phyloP scores from a whole-genome alignment of 2,888 invertebrate species.

The Sthenelais limicola region DNA sequence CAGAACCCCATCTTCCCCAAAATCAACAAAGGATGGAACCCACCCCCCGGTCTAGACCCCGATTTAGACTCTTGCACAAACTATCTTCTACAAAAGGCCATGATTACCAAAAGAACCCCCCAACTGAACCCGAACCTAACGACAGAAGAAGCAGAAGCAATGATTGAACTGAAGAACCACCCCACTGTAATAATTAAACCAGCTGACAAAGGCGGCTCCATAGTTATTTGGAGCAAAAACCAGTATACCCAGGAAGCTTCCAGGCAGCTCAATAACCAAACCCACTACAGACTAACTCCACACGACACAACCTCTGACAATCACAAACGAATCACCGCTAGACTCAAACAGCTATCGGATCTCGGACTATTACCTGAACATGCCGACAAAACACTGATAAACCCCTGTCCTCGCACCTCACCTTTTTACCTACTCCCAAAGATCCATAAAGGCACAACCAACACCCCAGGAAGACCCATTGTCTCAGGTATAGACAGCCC shows the following conservation, averaged over 20 bases:
- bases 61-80: not conserved
- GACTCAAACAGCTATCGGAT: not conserved
- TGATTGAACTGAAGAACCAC: not conserved
- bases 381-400: not conserved
- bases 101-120: not conserved
- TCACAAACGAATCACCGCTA: not conserved
- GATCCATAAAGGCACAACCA: not conserved
- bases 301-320: not conserved
- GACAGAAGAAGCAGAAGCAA: not conserved
- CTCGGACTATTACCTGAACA: not conserved
- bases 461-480: slow-evolving; percentile 6
- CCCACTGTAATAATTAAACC: not conserved
- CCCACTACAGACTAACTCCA: not conserved
- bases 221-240: not conserved
- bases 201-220: slow-evolving; percentile 14
- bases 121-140: not conserved
- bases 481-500: not conserved
- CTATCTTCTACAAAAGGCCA: not conserved
- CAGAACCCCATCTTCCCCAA: not conserved
- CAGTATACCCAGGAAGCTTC: not conserved
- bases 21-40: not conserved
- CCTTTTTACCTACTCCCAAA: slow-evolving; percentile 3
- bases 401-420: not conserved
- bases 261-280: not conserved
- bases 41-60: not conserved